Evolutionary conservation across 2,797 vertebrate genomes (phyloP).

Genomic region (Rhyacichthys aspro): DNA sequence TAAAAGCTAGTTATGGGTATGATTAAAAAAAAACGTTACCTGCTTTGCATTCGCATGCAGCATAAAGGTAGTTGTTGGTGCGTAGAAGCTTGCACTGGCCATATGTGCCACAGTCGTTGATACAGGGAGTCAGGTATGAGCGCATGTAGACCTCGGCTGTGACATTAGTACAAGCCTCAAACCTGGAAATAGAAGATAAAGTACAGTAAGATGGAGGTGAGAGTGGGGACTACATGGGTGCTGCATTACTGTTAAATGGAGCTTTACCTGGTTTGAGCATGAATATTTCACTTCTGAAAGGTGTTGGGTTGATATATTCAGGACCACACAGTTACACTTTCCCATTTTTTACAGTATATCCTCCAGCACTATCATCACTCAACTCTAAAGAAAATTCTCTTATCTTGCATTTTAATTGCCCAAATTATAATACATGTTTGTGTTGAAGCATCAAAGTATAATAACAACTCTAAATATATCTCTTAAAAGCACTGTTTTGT

Average conservation of each 20-base stretch:
- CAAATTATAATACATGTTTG: too few relatives aligned
- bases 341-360: slow-evolving; percentile 1
- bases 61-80: slow-evolving; percentile 97
- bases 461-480: too few relatives aligned
- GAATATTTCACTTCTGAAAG: slow-evolving; percentile 9
- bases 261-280: neutral
- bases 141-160: slow-evolving; percentile 94
- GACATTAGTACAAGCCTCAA: slow-evolving; percentile 86
- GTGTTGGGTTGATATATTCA: slow-evolving; percentile 1
- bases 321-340: neutral
- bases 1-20: neutral
- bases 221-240: neutral
- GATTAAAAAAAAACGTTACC: slow-evolving; percentile 77
- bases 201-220: slow-evolving; percentile 1
- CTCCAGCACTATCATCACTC: neutral
- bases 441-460: too few relatives aligned
- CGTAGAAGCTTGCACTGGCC: slow-evolving; percentile 98
- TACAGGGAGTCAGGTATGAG: slow-evolving; percentile 94
- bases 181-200: slow-evolving; percentile 73
- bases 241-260: neutral
- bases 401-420: too few relatives aligned
- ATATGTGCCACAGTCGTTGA: slow-evolving; percentile 95
- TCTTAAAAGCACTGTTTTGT: too few relatives aligned
- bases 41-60: slow-evolving; percentile 98
- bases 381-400: slow-evolving; percentile 17